Base-by-base conservation (phyloP, 2,888 invertebrate genomes). In the Pristionchus arcanus region DNA sequence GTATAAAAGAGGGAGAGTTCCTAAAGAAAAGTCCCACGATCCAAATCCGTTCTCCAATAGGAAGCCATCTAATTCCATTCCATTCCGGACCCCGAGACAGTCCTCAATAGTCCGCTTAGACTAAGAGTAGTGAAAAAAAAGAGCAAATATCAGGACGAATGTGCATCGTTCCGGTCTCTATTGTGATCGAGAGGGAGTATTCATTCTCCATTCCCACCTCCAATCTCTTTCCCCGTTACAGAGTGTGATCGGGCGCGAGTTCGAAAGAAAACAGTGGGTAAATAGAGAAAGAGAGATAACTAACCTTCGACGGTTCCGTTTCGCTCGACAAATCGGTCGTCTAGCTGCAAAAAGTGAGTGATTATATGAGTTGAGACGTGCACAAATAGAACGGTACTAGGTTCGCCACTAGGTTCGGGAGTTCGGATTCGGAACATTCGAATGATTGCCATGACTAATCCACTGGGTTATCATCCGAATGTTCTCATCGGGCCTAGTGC, bases 251-350 rank as follows among this genome's bases (percentile, higher is more conserved):
- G 2, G 16, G 74, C 74, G 4, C 31, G 9, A 55, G 55, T 34
- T 34, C 3, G 37, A 31, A 37, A 86, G 1, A 66, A 55, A 66
- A 31, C 63, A 31, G 66, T 28, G 37, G 15, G 42, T 31, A 86
- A 42, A 66, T 16, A 86, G 66, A 86, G 66, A 42, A 15, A 63
- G 63, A 63, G 21, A 37, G 34, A 25, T n/a, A 37, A 42, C 77
- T 74, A 53, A 89, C 89, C 89, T 89, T 55, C 42, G 37, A 89
- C 81, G 77, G 42, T 81, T 37, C 89, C 89, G 81, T 81, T 81
- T 4, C 89, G 34, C 49, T 89, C 89, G 7, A 89, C 81, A 77
- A 89, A 89, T 25, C 89, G 89, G 28, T 89, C 89, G 63, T 89
- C 89, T 0, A 59, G 21, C 89, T 89, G 77, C 19, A 87, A 59